phyloP scores from a whole-genome alignment of 2,888 invertebrate species.

The Junonia oenone region DNA sequence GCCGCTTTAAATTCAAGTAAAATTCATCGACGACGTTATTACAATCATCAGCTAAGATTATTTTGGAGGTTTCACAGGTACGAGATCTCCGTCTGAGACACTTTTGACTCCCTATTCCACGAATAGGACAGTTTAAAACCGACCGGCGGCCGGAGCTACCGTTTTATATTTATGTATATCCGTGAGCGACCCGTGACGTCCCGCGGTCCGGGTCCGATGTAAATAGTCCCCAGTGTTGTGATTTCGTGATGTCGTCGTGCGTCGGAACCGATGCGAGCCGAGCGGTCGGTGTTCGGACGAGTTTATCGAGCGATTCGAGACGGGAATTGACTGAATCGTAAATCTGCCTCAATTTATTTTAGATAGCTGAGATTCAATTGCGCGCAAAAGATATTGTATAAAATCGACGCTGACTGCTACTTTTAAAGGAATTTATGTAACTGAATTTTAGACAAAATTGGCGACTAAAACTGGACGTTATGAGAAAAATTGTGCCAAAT shows the following conservation, averaged over 20 bases:
- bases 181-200: constrained; percentile 50
- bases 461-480: neutral
- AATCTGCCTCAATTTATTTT: constrained; percentile 49
- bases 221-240: constrained; percentile 70
- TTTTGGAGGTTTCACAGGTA: too few relatives aligned
- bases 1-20: too few relatives aligned
- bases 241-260: constrained; percentile 52
- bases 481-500: constrained; percentile 66
- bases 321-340: constrained; percentile 58
- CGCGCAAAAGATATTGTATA: constrained; percentile 9
- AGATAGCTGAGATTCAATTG: constrained; percentile 24
- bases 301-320: constrained; percentile 20
- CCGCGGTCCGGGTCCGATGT: constrained; percentile 46
- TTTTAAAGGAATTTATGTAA: constrained; percentile 7
- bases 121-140: constrained; percentile 29
- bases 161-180: constrained; percentile 64
- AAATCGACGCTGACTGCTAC: constrained; percentile 20
- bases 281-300: neutral
- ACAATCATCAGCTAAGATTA: too few relatives aligned
- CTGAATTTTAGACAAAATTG: neutral
- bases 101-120: constrained; percentile 30
- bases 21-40: too few relatives aligned
- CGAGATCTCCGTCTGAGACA: constrained; percentile 93
- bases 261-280: constrained; percentile 17
- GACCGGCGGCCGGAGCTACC: constrained; percentile 28